Evolutionary conservation across 1,140 invertebrate genomes (phyloP), one percentile per base, ranked within the genome.

Genomic region (Bombus huntii): DNA sequence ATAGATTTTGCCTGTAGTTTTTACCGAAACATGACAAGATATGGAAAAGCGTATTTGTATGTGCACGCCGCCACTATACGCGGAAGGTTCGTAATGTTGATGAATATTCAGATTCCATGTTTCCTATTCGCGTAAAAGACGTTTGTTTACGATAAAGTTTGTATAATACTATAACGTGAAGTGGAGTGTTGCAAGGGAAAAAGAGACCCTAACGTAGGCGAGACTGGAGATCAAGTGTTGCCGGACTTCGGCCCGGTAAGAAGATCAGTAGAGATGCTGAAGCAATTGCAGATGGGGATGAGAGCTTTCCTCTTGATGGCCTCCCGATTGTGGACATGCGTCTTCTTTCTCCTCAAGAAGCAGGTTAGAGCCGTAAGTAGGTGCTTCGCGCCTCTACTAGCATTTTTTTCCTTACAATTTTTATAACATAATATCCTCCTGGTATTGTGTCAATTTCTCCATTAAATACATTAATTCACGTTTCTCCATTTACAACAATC

Each of bases 261-360:
- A 93, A 92, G 85, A 92, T 86, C 82, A 88, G 91, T 93, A 94
- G 93, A 94, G 89, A 99, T 99, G 98, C 97, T 98, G 97, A 99
- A 98, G 96, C 97, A 98, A 97, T 97, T 99, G 97, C 98, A 98
- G 97, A 99, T 99, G 98, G 98, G 98, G 96, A 97, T 99, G 96
- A 97, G 98, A 96, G 98, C 98, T 96, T 98, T 99, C 96, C 97
- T 99, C 96, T 96, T 99, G 95, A 96, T 99, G 94, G 98, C 98
- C 94, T 98, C 98, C 93, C 98, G 98, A 96, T 98, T 99, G 96
- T 99, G 99, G 98, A 99, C 98, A 96, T 99, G 98, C 96, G 96
- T 99, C 95, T 99, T 98, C 96, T 99, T 98, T 97, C 97, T 99
- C 96, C 97, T 99, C 94, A 98, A 98, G 96, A 98, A 98, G 96